Conservation (phyloP, 23 tunicate genomes). For the Trididemnum clinides region DNA sequence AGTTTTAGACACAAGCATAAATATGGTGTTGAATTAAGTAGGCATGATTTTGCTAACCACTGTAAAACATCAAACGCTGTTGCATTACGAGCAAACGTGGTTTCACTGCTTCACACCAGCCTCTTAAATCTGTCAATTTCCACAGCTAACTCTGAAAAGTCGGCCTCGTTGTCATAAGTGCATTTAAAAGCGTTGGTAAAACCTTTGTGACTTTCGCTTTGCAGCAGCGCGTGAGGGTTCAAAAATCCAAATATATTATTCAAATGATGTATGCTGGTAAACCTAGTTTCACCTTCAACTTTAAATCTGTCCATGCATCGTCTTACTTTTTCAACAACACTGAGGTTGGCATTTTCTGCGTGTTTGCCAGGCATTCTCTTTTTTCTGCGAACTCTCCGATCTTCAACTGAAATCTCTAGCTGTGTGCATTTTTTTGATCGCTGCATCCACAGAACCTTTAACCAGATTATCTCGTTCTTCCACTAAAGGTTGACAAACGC, state of each 20-base stretch:
- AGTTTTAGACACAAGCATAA: conserved; percentile 25
- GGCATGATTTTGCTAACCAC: conserved; percentile 21
- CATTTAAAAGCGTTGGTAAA: conserved; percentile 55
- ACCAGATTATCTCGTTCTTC: conserved; percentile 59
- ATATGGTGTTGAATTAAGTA: conserved; percentile 8
- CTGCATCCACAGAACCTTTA: conserved; percentile 50
- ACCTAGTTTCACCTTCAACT: conserved; percentile 54
- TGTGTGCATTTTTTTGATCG: conserved; percentile 52
- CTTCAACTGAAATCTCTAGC: too few species aligned
- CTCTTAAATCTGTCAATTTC: too few species aligned
- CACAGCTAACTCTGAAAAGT: conserved; percentile 55
- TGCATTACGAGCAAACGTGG: conserved; percentile 39
- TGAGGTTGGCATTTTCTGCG: conserved; percentile 39
- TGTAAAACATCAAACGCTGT: too few species aligned
- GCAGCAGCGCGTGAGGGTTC: conserved; percentile 55
- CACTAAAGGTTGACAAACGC: conserved; percentile 58
- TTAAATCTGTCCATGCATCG: conserved; percentile 58
- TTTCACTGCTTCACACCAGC: conserved; percentile 44
- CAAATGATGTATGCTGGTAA: conserved; percentile 47
- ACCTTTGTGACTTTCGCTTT: too few species aligned
- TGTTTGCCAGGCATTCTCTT: too few species aligned
- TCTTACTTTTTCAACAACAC: conserved; percentile 56
- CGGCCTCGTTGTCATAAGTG: conserved; percentile 40
- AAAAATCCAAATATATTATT: conserved; percentile 50
- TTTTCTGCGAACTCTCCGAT: too few species aligned